Evolutionary conservation across 2,888 invertebrate genomes (phyloP), one percentile per base, ranked within the genome.

Genomic region (Lagria hirta): DNA sequence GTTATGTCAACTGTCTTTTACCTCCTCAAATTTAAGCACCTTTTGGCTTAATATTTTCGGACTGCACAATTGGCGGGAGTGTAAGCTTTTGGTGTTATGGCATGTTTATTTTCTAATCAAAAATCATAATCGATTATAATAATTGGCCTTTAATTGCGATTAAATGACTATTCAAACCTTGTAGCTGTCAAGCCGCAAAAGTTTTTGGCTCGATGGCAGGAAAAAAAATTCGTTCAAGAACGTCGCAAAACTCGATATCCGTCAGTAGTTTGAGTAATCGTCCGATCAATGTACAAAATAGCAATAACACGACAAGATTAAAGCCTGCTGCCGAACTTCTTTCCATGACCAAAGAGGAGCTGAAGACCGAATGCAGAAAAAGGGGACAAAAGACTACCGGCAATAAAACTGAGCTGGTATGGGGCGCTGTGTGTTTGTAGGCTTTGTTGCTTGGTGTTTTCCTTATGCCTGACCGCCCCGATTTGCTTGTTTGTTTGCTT

Each of bases 361-460:
- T 84, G 53, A 80, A 83, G 60, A 73, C 74, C 41, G 83, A 83
- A 68, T 82, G 83, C 75, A 75, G 82, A 57, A 81, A 80, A 73
- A 72, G 83, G 61, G 83, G 83, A 55, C 82, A 82, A 69, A 82
- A 82, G 66, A 77, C 80, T 28, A 75, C 80, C 52, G 84, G 84
- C 68, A 83, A 80, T 75, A 83, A 83, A 73, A 77, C 75, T 57
- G 83, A 83, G 75, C 76, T 84, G 83, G 83, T 83, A 83, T 72
- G 66, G 49, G 40, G n/a, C 11, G 14, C 26, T 33, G 21, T 18
- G 10, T 20, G 3, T 14, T 26, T 24, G 8, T n/a, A 4, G 4
- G 24, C 17, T 15, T 3, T 35, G 13, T 6, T 24, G n/a, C 10
- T 3, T 13, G 4, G 11, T 22, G 7, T 7, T 17, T 30, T 17